A percentile compares a stretch with the other conserved stretches of the same genome.
Evolutionary conservation across 2,113 vertebrate species (phyloP).

Genomic region (Calypte anna): DNA sequence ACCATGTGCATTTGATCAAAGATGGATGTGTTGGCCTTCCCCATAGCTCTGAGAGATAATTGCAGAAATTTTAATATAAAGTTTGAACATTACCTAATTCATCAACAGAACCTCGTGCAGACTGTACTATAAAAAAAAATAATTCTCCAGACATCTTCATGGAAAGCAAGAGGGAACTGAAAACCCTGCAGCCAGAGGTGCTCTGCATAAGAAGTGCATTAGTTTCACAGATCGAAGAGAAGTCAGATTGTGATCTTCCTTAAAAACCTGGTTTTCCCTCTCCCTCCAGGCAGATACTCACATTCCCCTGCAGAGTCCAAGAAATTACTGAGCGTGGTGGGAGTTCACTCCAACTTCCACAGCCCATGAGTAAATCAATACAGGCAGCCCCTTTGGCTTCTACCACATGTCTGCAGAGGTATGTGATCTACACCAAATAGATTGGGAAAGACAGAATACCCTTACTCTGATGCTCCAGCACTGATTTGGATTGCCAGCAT

Average conservation of each 20-base stretch:
- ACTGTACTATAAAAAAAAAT: background rate
- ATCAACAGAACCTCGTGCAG: background rate
- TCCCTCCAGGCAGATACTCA: slow-evolving; percentile 29
- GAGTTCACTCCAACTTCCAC: background rate
- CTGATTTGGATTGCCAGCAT: background rate
- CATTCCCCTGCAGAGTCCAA: slow-evolving; percentile 41
- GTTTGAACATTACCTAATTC: slow-evolving; percentile 5
- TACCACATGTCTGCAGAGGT: background rate
- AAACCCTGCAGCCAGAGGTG: slow-evolving; percentile 7
- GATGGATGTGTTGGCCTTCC: background rate
- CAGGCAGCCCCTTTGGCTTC: slow-evolving; percentile 15
- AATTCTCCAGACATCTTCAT: background rate
- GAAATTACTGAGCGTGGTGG: slow-evolving; percentile 18
- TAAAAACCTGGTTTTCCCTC: background rate
- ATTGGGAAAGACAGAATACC: background rate
- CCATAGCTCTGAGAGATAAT: slow-evolving; percentile 20
- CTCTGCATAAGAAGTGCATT: slow-evolving; percentile 12
- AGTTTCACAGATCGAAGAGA: slow-evolving; percentile 6
- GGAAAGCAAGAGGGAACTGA: background rate
- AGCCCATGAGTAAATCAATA: background rate
- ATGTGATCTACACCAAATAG: accelerated
- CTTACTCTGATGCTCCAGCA: background rate
- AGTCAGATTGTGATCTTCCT: slow-evolving; percentile 48
- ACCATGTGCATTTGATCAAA: slow-evolving; percentile 37
- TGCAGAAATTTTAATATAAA: slow-evolving; percentile 34